Evolutionary conservation across 2,113 vertebrate genomes (phyloP), one percentile per base, ranked within the genome.

Genomic region (Piliocolobus tephrosceles): DNA sequence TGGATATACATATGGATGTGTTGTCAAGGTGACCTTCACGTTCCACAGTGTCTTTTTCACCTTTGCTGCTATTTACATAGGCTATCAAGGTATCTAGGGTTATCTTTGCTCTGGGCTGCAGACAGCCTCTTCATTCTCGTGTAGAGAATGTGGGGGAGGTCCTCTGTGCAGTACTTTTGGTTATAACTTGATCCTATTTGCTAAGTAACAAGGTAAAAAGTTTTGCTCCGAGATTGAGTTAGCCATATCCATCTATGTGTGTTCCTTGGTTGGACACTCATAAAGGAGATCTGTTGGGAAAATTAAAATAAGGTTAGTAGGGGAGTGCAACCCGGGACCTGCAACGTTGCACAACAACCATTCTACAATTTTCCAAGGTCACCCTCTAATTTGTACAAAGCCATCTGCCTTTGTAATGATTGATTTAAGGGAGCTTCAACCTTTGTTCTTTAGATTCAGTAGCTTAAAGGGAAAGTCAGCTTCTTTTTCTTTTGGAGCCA

Each of bases 341-440:
- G 96, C 96, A 85, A 96, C 94, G 91, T 98, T 98, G 91, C 98
- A 91, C 88, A 90, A 98, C 94, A 88, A 85, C 68, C 97, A 40
- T 96, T 78, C 97, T 97, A 97, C 79, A 73, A 72, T 97, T 98
- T 97, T 98, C 97, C 98, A 98, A 97, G 97, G 98, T 97, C 95
- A 90, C 2, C 38, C 52, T 90, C 90, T 97, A 68, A 73, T 96
- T 98, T 95, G 96, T 95, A 97, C 97, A 98, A 98, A 98, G 98
- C 94, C 97, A 30, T 86, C 97, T 97, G 93, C 83, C 98, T 98
- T 97, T 98, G 98, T 98, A 98, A 98, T 98, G 96, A 98, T 97
- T 98, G 98, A 98, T 98, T 96, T 96, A 98, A 97, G 88, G 89
- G 92, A 95, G 75, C 57, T 32, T 85, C 98, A 98, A 98, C 98